phyloP scores from a whole-genome alignment of 2,888 invertebrate species.

The Synanthedon formicaeformis region DNA sequence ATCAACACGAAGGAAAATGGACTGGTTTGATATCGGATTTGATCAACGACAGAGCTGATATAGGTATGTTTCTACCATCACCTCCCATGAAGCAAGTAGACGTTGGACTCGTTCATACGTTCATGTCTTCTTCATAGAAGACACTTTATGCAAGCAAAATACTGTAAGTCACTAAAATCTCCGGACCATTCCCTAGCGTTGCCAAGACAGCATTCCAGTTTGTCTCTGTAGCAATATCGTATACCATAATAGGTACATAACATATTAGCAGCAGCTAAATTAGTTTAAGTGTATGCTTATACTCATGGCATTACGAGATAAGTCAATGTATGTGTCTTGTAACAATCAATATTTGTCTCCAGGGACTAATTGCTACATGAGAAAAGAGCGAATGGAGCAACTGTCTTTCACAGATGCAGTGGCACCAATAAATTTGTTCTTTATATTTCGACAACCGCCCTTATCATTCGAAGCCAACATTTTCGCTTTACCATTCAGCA shows the following conservation, averaged over 20 bases:
- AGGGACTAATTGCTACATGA: conserved; percentile 41
- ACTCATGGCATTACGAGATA: no score
- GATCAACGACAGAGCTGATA: conserved; percentile 31
- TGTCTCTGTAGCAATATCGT: no score
- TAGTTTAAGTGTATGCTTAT: no score
- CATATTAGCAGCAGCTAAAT: no score
- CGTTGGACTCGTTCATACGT: no score
- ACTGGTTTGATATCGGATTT: conserved; percentile 46
- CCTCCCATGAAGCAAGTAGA: no score
- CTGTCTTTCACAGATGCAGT: conserved; percentile 59
- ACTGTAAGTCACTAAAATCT: no score
- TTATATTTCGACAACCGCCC: conserved; percentile 76
- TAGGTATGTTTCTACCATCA: conserved; percentile 22
- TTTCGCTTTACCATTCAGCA: conserved; percentile 73
- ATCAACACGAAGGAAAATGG: conserved; percentile 39
- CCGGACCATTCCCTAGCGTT: no score
- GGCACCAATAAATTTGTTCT: conserved; percentile 35
- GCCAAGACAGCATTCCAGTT: no score
- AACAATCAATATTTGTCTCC: neutral
- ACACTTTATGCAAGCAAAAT: neutral
- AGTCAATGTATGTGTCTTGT: no score
- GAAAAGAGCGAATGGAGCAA: conserved; percentile 28
- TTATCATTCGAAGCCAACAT: conserved; percentile 73
- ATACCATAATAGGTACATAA: no score
- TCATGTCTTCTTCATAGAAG: no score